A percentile compares a stretch with the other conserved stretches of the same genome.
Conservation (phyloP, 37 sponge, comb jelly and placozoan species). For the Geodia barretti region DNA sequence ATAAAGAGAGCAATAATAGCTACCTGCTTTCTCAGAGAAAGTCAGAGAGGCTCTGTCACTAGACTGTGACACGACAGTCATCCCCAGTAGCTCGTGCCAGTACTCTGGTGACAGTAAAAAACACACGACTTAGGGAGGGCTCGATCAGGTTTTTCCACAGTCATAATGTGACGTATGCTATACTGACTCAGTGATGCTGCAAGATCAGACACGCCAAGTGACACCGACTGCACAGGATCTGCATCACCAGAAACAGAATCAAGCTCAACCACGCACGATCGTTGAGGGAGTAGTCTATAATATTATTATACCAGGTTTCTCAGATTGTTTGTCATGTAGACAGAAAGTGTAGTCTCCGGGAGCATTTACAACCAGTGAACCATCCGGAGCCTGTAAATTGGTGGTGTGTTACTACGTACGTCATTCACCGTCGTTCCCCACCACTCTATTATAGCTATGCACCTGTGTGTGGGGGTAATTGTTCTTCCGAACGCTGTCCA, state of each 20-base stretch:
- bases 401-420: too few species aligned
- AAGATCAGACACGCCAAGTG: conserved; percentile 55
- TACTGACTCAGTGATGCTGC: conserved; percentile 37
- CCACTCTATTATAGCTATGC: too few species aligned
- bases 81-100: conserved; percentile 60
- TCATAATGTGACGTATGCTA: too few species aligned
- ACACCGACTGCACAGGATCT: conserved; percentile 60
- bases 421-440: too few species aligned
- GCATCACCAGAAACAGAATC: neutral
- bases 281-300: neutral
- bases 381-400: conserved; percentile 41
- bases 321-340: conserved; percentile 24
- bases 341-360: conserved; percentile 65
- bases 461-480: conserved; percentile 25
- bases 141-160: too few species aligned
- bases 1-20: neutral
- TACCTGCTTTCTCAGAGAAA: conserved; percentile 69
- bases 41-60: conserved; percentile 20
- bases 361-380: conserved; percentile 38
- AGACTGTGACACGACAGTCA: conserved; percentile 36
- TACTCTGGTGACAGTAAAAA: too few species aligned
- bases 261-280: neutral
- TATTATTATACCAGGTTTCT: conserved; percentile 13
- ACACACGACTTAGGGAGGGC: too few species aligned
- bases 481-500: conserved; percentile 14